A percentile compares a stretch with the other conserved stretches of the same genome.
These are phyloP conservation scores for Drosophila rufa DNA, from an alignment of 1,140 invertebrate genomes.

Conservation along the genomic window DNA sequence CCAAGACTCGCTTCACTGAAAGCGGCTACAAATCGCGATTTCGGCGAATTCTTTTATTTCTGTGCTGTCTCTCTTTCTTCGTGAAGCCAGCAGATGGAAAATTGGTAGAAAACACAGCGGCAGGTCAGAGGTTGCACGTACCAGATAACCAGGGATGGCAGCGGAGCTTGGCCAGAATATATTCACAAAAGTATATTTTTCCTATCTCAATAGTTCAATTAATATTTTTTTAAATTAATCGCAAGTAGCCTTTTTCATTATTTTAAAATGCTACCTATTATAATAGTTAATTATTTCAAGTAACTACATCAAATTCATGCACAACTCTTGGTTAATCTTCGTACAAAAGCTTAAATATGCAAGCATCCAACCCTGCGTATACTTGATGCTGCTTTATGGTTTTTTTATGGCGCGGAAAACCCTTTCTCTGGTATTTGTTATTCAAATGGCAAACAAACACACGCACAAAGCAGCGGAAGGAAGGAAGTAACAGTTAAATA, in stretches of 20 bases:
- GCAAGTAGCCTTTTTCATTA: too few relatives aligned
- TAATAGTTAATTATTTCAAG: too few relatives aligned
- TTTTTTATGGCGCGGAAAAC: constrained; percentile 75
- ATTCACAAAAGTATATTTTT: not conserved
- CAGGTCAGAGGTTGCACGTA: constrained; percentile 14
- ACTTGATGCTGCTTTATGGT: constrained; percentile 31
- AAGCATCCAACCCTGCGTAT: constrained; percentile 45
- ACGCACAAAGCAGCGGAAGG: constrained; percentile 40
- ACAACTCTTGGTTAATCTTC: not conserved
- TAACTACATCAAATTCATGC: not conserved
- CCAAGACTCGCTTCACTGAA: constrained; percentile 46
- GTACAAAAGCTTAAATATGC: too few relatives aligned
- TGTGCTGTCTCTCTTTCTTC: constrained; percentile 9
- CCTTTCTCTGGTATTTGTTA: constrained; percentile 69
- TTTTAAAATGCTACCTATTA: not conserved
- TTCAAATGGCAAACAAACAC: constrained; percentile 59
- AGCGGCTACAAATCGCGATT: constrained; percentile 47
- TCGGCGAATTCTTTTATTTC: constrained; percentile 40
- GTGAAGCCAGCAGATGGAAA: constrained; percentile 34
- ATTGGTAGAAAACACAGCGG: constrained; percentile 38
- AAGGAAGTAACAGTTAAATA: constrained; percentile 47
- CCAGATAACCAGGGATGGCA: constrained; percentile 28
- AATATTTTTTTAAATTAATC: too few relatives aligned
- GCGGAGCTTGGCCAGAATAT: not conserved
- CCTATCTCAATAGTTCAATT: too few relatives aligned